phyloP scores from a whole-genome alignment of 2,113 vertebrate species.

The Xiphorhynchus elegans region DNA sequence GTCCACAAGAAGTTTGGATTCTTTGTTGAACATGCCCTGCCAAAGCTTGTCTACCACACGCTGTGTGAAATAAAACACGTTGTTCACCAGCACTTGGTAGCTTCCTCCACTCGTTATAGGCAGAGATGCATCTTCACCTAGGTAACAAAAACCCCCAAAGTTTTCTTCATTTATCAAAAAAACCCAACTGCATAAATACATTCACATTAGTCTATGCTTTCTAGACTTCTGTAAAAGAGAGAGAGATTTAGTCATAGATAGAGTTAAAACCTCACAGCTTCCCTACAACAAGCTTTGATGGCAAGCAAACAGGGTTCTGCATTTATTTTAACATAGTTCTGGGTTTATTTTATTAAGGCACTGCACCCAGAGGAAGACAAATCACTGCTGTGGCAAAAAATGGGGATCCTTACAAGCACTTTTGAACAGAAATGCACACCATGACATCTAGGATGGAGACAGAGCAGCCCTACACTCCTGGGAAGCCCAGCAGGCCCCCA shows the following conservation, averaged over 20 bases:
- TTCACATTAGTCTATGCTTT: not conserved
- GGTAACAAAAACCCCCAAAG: not conserved
- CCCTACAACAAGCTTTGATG: not conserved
- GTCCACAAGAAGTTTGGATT: slow-evolving; percentile 97
- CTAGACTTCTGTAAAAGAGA: not conserved
- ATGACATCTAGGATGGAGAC: not conserved
- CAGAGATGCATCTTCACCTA: slow-evolving; percentile 96
- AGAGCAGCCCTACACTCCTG: not conserved
- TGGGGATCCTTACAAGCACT: not conserved
- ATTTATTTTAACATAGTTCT: not conserved
- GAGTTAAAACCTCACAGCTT: not conserved
- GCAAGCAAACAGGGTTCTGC: not conserved
- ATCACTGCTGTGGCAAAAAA: not conserved
- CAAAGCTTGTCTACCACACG: slow-evolving; percentile 98
- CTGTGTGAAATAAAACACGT: slow-evolving; percentile 98
- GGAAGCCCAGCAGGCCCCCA: not conserved
- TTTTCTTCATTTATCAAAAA: not conserved
- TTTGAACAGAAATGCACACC: not conserved
- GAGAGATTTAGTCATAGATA: not conserved
- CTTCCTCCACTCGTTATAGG: slow-evolving; percentile 94
- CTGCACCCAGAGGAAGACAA: not conserved
- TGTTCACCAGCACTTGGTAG: slow-evolving; percentile 96
- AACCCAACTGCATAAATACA: not conserved
- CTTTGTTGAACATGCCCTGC: slow-evolving; percentile 99
- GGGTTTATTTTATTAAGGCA: not conserved